Evolutionary conservation across 2,797 vertebrate species (phyloP).

Genomic region (Danio choprae): DNA sequence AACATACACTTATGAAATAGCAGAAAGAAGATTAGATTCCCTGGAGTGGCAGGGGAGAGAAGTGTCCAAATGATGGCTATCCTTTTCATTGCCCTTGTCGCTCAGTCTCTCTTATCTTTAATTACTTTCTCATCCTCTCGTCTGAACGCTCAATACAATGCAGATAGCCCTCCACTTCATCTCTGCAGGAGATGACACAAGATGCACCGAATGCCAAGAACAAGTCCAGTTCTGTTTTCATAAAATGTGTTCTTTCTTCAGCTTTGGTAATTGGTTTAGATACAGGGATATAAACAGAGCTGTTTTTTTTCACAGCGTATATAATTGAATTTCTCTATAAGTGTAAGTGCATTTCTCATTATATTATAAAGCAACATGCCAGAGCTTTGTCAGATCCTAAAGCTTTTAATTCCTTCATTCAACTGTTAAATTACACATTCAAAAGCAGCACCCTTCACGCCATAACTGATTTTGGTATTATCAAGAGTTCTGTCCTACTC

Average conservation of each 20-base stretch:
- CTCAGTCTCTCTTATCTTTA: slow-evolving; percentile 42
- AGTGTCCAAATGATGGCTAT: slow-evolving; percentile 22
- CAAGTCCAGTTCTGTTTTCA: neutral
- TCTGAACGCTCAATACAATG: slow-evolving; percentile 15
- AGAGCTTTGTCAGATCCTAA: slow-evolving; percentile 2
- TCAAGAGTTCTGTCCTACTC: neutral
- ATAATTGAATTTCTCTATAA: neutral
- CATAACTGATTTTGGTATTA: neutral
- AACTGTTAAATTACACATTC: slow-evolving; percentile 20
- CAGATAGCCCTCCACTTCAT: slow-evolving; percentile 25
- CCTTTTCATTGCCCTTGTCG: slow-evolving; percentile 10
- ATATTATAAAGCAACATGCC: neutral
- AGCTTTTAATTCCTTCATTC: slow-evolving; percentile 15
- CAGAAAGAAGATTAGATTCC: slow-evolving; percentile 25
- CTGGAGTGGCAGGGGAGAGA: slow-evolving; percentile 13
- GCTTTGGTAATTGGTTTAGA: slow-evolving; percentile 29
- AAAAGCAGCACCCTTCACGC: neutral
- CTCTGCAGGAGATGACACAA: slow-evolving; percentile 15
- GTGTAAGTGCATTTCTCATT: neutral
- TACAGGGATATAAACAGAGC: slow-evolving; percentile 7
- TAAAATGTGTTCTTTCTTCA: slow-evolving; percentile 21
- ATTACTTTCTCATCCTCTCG: slow-evolving; percentile 24
- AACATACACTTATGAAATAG: slow-evolving; percentile 7
- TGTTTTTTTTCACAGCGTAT: neutral
- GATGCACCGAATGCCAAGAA: slow-evolving; percentile 19